Conservation (phyloP, 2,888 invertebrate genomes). For the Tricholauxania praeusta region DNA sequence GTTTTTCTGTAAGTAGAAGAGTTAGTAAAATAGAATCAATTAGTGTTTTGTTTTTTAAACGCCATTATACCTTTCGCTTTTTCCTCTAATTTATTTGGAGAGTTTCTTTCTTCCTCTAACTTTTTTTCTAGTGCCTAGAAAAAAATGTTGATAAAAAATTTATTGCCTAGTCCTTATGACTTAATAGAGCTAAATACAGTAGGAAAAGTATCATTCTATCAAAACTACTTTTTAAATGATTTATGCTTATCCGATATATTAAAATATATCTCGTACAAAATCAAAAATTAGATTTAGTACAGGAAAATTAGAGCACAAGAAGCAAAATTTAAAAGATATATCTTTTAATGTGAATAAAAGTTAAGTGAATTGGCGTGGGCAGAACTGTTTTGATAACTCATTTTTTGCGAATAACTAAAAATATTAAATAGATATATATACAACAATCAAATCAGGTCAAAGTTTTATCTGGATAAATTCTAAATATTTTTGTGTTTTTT, state of each 20-base stretch:
- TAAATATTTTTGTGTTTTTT: no score
- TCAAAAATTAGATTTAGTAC: neutral
- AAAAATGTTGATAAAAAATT: neutral
- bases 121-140: constrained; percentile 62
- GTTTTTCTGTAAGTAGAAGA: constrained; percentile 55
- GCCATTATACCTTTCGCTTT: constrained; percentile 61
- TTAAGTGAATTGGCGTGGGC: no score
- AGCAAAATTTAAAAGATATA: no score
- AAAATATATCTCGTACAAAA: neutral
- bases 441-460: no score
- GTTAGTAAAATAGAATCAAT: neutral
- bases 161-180: neutral
- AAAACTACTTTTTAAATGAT: neutral
- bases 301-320: no score
- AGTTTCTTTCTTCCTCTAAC: constrained; percentile 64
- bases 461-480: no score
- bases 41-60: neutral
- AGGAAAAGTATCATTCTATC: neutral
- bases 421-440: no score
- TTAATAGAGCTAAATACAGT: neutral
- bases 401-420: no score
- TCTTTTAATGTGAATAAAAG: no score
- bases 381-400: no score
- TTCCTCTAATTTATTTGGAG: constrained; percentile 62
- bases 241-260: neutral